Evolutionary conservation across 2,113 vertebrate genomes (phyloP).

Genomic region (Mungos mungo): DNA sequence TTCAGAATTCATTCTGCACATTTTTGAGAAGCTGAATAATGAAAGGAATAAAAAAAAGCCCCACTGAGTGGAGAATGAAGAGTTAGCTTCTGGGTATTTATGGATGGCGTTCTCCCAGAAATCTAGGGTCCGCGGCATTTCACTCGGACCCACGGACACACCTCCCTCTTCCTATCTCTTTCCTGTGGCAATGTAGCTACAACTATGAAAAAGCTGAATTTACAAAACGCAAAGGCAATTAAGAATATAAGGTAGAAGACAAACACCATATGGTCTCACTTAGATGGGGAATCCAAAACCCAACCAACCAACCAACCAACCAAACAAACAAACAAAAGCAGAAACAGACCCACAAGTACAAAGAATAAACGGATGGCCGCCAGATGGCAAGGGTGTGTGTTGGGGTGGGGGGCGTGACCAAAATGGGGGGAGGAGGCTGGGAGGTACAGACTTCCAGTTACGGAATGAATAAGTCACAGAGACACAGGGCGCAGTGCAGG

Average conservation of each 20-base stretch:
- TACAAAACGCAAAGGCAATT: not conserved
- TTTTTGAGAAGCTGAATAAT: not conserved
- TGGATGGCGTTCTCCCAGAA: too few species aligned
- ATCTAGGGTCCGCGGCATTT: rapidly evolving
- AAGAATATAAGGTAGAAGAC: not conserved
- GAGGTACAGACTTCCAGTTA: not conserved
- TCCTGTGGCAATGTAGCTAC: too few species aligned
- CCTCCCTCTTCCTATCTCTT: not conserved
- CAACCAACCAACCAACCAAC: not conserved
- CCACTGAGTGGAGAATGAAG: rapidly evolving
- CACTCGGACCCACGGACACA: not conserved
- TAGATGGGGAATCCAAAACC: not conserved
- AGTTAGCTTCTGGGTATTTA: too few species aligned
- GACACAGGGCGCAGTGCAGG: too few species aligned
- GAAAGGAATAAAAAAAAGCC: rapidly evolving
- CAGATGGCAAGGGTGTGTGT: not conserved
- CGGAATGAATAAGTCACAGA: not conserved
- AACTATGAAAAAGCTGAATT: not conserved
- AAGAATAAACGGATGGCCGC: not conserved
- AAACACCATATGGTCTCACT: not conserved
- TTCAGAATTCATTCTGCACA: not conserved
- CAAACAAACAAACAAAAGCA: not conserved
- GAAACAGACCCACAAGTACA: not conserved
- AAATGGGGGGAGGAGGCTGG: not conserved
- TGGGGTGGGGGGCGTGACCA: not conserved